Base-by-base conservation (phyloP, 2,888 invertebrate genomes). In the Cepaea hortensis region DNA sequence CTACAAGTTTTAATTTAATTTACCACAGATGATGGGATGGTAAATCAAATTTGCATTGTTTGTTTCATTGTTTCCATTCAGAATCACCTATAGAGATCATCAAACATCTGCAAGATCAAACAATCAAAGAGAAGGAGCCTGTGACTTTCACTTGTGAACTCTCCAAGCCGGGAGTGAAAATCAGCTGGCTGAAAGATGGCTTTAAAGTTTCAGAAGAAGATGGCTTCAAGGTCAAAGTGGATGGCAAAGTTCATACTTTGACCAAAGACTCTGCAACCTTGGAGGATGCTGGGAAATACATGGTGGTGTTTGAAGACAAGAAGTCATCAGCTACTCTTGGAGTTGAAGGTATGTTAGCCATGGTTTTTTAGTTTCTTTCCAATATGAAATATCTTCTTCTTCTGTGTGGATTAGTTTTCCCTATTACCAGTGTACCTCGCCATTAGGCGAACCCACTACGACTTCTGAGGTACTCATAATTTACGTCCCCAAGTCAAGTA, bases 131-230 rank as follows among this genome's bases (percentile, higher is more conserved):
- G 83, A 90, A 92, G 81, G 90, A 90, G 35, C 88, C 88, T 91
- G 98, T 97, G 3, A 96, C 96, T 62, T 98, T 99, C 94, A 97
- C 97, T 92, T 97, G 98, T 91, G 98, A 98, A 94, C 95, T 98
- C 18, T 98, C 98, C 48, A 98, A 98, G 95, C 98, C 98, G 68
- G 98, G 98, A 94, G 98, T 98, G 35, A 95, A 97, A 4, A 98
- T 98, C 0, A 97, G 97, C 93, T 98, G 98, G 98, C 97, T 96
- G 95, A 97, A 97, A 89, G 91, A 93, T 87, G 93, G 92, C 96
- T 96, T 96, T 91, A 97, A 98, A 95, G 95, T 98, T 0, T 97
- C 96, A 91, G 97, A 97, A 79, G 97, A 97, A 97, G 97, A 91
- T 77, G 89, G 97, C 93, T 97, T 94, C 96, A 97, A 90, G 92